Conservation (phyloP, 2,797 vertebrate species). For the Dipus sagitta region DNA sequence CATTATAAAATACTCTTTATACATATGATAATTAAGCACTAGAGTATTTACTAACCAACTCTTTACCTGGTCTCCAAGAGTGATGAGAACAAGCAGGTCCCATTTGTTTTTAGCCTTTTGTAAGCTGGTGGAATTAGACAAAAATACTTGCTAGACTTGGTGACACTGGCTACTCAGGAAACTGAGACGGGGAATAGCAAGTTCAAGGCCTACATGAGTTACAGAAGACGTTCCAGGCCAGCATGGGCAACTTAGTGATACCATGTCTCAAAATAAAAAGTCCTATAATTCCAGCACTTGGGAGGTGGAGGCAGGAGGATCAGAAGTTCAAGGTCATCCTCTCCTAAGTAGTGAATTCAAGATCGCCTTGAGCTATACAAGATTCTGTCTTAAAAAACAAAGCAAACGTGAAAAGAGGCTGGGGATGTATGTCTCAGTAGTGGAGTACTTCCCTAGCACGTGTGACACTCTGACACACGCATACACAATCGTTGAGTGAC, state of each 20-base stretch:
- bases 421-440: no score
- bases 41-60: conserved; percentile 51
- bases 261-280: not conserved
- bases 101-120: conserved; percentile 29
- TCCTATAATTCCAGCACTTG: not conserved
- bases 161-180: no score
- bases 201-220: not conserved
- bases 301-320: no score
- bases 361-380: not conserved
- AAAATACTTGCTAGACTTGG: not conserved
- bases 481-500: not conserved
- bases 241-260: not conserved
- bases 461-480: not conserved
- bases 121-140: conserved; percentile 33
- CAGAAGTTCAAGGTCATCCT: not conserved
- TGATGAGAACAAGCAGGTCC: not conserved
- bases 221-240: not conserved
- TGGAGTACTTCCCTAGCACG: not conserved
- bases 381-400: not conserved
- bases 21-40: conserved; percentile 7
- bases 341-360: not conserved
- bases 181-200: not conserved
- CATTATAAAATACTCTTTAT: conserved; percentile 2
- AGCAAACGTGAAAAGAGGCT: not conserved
- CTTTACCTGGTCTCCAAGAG: not conserved